Evolutionary conservation across 1,140 invertebrate genomes (phyloP).

Genomic region (Acromyrmex heyeri): DNA sequence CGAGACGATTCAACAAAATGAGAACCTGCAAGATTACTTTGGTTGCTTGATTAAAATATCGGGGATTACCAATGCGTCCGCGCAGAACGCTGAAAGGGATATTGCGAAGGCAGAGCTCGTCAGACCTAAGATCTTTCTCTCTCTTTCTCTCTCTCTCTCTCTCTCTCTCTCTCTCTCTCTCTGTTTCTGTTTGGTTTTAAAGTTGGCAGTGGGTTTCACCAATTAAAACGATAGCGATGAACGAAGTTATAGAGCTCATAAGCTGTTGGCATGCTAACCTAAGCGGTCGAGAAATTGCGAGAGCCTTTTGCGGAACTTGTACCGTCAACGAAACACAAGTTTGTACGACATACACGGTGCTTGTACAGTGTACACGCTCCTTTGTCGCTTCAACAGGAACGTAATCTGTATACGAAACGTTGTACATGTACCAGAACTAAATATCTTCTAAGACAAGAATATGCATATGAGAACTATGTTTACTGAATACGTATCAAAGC

Average conservation of each 20-base stretch:
- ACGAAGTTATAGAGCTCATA: slow-evolving; percentile 20
- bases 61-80: slow-evolving; percentile 11
- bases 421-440: background rate
- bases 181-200: background rate
- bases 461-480: background rate
- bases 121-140: background rate
- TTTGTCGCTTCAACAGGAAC: background rate
- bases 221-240: slow-evolving; percentile 25
- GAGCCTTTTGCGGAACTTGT: background rate
- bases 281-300: slow-evolving; percentile 16
- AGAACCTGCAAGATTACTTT: slow-evolving; percentile 67
- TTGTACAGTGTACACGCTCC: background rate
- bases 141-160: background rate
- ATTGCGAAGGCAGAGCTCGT: background rate
- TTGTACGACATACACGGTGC: background rate
- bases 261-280: slow-evolving; percentile 2
- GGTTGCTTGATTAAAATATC: slow-evolving; percentile 70
- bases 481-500: too few relatives aligned
- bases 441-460: slow-evolving; percentile 13
- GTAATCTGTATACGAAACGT: background rate
- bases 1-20: slow-evolving; percentile 62
- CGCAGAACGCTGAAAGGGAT: slow-evolving; percentile 4
- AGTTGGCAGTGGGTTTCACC: background rate
- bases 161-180: background rate
- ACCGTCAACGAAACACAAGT: background rate